Evolutionary conservation across 1,140 invertebrate genomes (phyloP), one percentile per base, ranked within the genome.

Genomic region (Linepithema humile): DNA sequence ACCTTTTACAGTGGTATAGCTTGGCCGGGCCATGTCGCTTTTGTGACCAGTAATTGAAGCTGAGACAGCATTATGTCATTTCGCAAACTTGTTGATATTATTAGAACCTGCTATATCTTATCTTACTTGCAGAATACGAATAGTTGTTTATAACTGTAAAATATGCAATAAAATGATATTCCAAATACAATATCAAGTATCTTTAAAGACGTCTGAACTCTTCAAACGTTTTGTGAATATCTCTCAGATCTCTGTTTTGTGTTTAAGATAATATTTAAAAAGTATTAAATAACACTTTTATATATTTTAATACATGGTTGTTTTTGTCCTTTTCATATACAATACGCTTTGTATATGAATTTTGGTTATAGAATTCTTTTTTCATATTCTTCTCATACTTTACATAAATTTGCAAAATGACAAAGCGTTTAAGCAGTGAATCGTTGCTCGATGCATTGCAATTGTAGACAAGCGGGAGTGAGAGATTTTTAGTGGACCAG

Each of bases 11-110:
- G 20, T 20, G 57, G 38, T n/a, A 20, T 10, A 72, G 69, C 23
- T 45, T 53, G 40, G 40, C 29, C 60, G 38, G 73, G 29, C 43
- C 60, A 65, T 1, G 15, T n/a, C 29, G 74, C 59, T 77, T 77
- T 65, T 77, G 60, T 77, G 60, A 17, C 43, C 29, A 17, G 29
- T 29, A 77, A 77, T 77, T 77, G 74, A 50, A 77, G 40, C 20
- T n/a, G 59, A 48, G 32, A 45, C 43, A 65, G 20, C 60, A 20
- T 77, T 77, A 50, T 38, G 43, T 77, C 59, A 77, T 77, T 77
- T 77, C 48, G 20, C 32, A 15, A 65, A 77, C 60, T 77, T 23
- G 60, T 77, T 29, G 40, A 1, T 50, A 45, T 64, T 48, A 75
- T 75, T 64, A 64, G 73, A 45, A 5, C 29, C 26, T 15, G 45